These are phyloP conservation scores for Dreissena rostriformis DNA, from an alignment of 1,140 invertebrate genomes.

Conservation along the genomic window DNA sequence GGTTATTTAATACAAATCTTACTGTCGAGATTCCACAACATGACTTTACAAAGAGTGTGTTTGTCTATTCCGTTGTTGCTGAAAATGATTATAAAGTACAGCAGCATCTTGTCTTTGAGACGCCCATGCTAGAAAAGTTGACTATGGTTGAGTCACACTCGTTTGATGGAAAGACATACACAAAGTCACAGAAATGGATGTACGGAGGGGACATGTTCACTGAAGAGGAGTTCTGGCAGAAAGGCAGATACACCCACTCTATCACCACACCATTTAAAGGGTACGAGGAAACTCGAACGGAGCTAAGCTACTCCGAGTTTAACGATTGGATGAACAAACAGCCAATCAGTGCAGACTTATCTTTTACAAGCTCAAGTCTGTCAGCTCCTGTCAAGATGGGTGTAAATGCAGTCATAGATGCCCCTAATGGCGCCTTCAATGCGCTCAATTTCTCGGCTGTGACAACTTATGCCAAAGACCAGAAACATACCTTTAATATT, in stretches of 20 bases:
- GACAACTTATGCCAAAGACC: not conserved
- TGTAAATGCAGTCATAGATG: not conserved
- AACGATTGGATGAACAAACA: too few relatives aligned
- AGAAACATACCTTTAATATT: not conserved
- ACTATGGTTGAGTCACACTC: too few relatives aligned
- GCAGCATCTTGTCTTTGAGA: slow-evolving; percentile 17
- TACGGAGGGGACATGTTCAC: slow-evolving; percentile 11
- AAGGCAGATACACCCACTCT: not conserved
- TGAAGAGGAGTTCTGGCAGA: not conserved
- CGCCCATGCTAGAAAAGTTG: slow-evolving; percentile 19
- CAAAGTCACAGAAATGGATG: too few relatives aligned
- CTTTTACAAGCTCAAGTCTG: not conserved
- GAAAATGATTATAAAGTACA: not conserved
- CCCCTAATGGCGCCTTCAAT: not conserved
- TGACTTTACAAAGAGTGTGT: slow-evolving; percentile 9
- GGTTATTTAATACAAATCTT: not conserved
- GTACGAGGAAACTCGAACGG: slow-evolving; percentile 4
- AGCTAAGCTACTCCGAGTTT: too few relatives aligned
- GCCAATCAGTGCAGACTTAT: not conserved
- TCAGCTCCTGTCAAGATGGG: not conserved
- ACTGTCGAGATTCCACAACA: slow-evolving; percentile 12
- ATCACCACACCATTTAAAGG: slow-evolving; percentile 21
- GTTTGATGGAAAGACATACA: too few relatives aligned
- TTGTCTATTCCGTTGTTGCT: not conserved
- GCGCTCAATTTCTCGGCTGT: not conserved